phyloP scores from a whole-genome alignment of 2,888 invertebrate genomes.

The Eristalis intricaria region DNA sequence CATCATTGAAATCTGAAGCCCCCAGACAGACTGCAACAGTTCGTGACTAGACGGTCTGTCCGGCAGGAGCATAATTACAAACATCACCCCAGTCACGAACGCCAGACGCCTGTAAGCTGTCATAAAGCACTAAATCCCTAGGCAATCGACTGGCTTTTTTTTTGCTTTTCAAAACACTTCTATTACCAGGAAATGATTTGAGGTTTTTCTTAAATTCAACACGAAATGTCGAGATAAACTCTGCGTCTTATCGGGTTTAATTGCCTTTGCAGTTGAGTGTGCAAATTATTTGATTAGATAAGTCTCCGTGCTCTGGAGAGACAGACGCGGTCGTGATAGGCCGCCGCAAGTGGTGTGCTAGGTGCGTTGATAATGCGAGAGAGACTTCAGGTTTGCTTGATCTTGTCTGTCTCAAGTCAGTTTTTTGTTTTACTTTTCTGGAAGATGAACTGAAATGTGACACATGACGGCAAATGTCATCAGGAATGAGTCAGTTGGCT shows the following conservation, averaged over 20 bases:
- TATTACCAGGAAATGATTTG: not conserved
- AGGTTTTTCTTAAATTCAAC: not conserved
- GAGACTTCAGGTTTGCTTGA: not conserved
- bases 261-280: not conserved
- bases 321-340: not conserved
- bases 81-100: slow-evolving; percentile 1
- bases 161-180: not conserved
- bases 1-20: not conserved
- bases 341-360: not conserved
- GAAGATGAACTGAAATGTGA: not conserved
- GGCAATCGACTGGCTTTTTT: not conserved
- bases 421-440: not conserved
- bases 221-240: not conserved
- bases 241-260: not conserved
- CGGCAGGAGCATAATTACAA: slow-evolving; percentile 4
- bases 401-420: not conserved
- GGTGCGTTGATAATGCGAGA: not conserved
- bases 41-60: slow-evolving; percentile 1
- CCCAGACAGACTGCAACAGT: not conserved
- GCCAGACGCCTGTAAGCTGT: not conserved
- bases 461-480: not conserved
- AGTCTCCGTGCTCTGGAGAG: not conserved
- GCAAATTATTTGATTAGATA: slow-evolving; percentile 1
- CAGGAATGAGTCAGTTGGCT: too few relatives aligned
- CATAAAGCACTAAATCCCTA: not conserved